Evolutionary conservation across 2,888 invertebrate genomes (phyloP), one percentile per base, ranked within the genome.

Genomic region (Oxycera nigricornis): DNA sequence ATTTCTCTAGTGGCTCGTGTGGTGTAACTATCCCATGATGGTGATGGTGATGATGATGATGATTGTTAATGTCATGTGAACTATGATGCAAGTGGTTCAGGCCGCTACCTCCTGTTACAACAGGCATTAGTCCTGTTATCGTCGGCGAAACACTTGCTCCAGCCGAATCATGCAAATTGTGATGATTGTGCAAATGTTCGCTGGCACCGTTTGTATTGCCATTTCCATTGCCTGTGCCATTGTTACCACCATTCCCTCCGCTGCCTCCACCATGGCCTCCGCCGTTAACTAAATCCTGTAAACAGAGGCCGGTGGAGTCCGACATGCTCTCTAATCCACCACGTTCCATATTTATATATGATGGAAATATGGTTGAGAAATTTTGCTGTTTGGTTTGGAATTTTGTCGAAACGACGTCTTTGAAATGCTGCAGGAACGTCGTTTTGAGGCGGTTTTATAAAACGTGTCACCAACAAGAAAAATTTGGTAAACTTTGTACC

Each of bases 1-100:
- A 87, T 86, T 91, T 91, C 87, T 91, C 91, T 80, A 91, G 83
- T 28, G 91, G 91, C 83, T 91, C 91, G 82, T 91, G 90, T 41
- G 88, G 87, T 65, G 87, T 87, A 61, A 88, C 87, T 73, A 85
- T 83, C 11, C 86, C 86, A 82, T 90, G 90, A 77, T 89, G 88
- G 81, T 89, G 88, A 81, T 86, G 83, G 80, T 88, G 88, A 57
- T 76, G 76, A 31, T 74, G 73, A 73, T 73, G 73, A 70, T 88
- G 86, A 80, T 83, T 87, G 78, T 87, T 85, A 77, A 87, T 87
- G 81, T 86, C 85, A 79, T 86, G 85, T 76, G 83, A 79, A 75
- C 81, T 76, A 78, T 86, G 85, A 79, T 85, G 85, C 78, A 85
- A 83, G 78, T 85, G 85, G 77, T 83, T 83, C 74, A 85, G 79